These are phyloP conservation scores for Brachyhypopomus occidentalis DNA, from an alignment of 2,113 vertebrate species.

Conservation along the genomic window DNA sequence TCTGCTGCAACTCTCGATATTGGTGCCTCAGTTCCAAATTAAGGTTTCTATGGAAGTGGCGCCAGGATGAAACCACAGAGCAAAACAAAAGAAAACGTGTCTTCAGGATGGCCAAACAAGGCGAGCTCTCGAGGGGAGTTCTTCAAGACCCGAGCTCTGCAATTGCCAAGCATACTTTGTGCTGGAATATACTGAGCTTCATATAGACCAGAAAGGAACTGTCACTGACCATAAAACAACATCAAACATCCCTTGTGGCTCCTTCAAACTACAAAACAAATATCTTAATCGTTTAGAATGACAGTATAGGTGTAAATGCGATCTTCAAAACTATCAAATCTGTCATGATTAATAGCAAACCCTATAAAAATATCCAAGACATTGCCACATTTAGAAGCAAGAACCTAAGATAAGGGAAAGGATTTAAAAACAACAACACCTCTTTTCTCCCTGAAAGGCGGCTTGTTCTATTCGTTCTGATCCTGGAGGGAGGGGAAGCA, in stretches of 20 bases:
- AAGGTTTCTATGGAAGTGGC: conserved; percentile 17
- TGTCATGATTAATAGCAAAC: too few species aligned
- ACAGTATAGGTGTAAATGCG: too few species aligned
- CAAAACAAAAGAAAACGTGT: conserved; percentile 1
- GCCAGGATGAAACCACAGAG: background rate
- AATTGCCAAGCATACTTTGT: background rate
- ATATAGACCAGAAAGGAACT: background rate
- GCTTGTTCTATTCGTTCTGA: conserved; percentile 71
- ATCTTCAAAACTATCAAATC: too few species aligned
- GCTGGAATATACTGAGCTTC: background rate
- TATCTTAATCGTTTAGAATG: too few species aligned
- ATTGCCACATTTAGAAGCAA: background rate
- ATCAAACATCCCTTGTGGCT: background rate
- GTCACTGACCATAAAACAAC: conserved; percentile 10
- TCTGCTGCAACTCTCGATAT: conserved; percentile 12
- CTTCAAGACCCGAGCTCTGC: conserved; percentile 17
- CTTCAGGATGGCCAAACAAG: conserved; percentile 19
- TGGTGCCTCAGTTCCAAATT: conserved; percentile 15
- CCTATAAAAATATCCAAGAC: background rate
- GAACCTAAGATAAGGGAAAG: background rate
- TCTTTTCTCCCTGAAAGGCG: conserved; percentile 68
- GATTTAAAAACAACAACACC: conserved; percentile 51
- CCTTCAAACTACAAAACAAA: too few species aligned
- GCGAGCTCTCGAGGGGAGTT: conserved; percentile 8
- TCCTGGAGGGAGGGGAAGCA: conserved; percentile 82